Evolutionary conservation across 2,797 vertebrate species (phyloP).

Genomic region (Amblyraja radiata): DNA sequence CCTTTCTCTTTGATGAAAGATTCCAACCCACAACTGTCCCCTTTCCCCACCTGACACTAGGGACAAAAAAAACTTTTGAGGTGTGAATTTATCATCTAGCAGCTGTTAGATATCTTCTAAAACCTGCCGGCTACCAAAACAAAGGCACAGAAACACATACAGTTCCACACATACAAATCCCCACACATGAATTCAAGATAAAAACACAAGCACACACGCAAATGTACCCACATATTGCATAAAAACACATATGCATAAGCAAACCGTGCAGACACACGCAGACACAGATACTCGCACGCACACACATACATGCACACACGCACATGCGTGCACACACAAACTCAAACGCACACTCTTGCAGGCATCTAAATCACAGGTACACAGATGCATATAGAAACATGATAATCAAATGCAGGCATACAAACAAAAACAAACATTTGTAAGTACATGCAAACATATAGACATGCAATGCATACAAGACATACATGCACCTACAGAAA

Average conservation of each 20-base stretch:
- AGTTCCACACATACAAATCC: not conserved
- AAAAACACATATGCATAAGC: not conserved
- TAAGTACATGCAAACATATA: not conserved
- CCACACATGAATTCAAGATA: not conserved
- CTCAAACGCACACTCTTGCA: not conserved
- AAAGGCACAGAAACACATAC: not conserved
- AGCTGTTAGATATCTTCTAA: not conserved
- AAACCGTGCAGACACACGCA: not conserved
- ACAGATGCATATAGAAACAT: not conserved
- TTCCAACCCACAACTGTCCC: not conserved
- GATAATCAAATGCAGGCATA: not conserved
- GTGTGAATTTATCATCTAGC: slow-evolving; percentile 3
- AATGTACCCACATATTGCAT: too few species aligned
- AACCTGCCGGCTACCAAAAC: not conserved
- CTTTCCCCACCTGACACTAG: slow-evolving; percentile 38
- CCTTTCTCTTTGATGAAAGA: not conserved
- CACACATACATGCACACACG: not conserved
- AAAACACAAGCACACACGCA: not conserved
- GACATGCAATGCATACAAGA: not conserved
- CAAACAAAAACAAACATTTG: not conserved
- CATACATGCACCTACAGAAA: not conserved
- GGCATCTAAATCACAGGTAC: not conserved
- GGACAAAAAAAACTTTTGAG: slow-evolving; percentile 47
- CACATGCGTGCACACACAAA: not conserved
- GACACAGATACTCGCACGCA: not conserved